These are phyloP conservation scores for Agrotis clavis DNA, from an alignment of 2,888 invertebrate genomes.

Conservation along the genomic window DNA sequence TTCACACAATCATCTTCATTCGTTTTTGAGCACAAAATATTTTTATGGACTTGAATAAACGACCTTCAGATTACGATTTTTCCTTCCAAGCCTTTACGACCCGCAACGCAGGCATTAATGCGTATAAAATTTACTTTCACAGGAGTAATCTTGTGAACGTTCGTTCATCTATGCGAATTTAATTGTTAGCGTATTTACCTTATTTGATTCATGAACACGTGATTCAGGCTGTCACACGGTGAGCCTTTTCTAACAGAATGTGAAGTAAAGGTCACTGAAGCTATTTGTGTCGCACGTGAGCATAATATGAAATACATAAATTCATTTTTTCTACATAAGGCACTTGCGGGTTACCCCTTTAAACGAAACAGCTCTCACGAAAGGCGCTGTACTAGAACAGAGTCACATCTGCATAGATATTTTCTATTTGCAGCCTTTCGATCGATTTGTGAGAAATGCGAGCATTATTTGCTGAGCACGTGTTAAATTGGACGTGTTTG, in stretches of 20 bases:
- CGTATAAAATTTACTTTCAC: too few relatives aligned
- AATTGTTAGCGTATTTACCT: too few relatives aligned
- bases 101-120: too few relatives aligned
- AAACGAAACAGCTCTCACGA: neutral
- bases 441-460: neutral
- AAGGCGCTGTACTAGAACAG: conserved; percentile 4
- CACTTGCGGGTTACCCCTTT: neutral
- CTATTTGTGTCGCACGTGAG: neutral
- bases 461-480: neutral
- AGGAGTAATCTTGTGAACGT: too few relatives aligned
- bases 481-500: conserved; percentile 4
- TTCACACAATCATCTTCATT: too few relatives aligned
- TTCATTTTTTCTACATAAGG: neutral
- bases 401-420: conserved; percentile 36
- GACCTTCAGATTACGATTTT: too few relatives aligned
- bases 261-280: neutral
- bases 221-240: too few relatives aligned
- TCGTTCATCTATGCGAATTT: too few relatives aligned
- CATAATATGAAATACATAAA: neutral
- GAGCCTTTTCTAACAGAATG: neutral
- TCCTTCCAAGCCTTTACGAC: too few relatives aligned
- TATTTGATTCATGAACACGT: too few relatives aligned
- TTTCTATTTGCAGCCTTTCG: neutral
- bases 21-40: too few relatives aligned
- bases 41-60: too few relatives aligned